phyloP scores from a whole-genome alignment of 2,113 vertebrate genomes.

The Panthera tigris region DNA sequence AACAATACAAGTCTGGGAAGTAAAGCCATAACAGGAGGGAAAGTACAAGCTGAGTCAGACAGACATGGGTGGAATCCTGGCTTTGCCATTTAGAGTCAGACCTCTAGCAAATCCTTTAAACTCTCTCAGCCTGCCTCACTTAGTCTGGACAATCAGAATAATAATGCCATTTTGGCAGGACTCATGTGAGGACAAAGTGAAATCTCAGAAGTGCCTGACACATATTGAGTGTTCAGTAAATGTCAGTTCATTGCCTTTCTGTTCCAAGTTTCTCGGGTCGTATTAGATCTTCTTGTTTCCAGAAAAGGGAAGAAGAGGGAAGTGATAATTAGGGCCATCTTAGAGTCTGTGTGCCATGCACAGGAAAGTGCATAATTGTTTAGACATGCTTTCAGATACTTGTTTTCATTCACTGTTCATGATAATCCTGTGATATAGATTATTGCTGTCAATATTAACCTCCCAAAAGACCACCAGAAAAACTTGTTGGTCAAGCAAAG shows the following conservation, averaged over 20 bases:
- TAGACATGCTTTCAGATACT: neutral
- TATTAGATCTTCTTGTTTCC: neutral
- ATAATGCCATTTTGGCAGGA: neutral
- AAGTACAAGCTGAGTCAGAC: constrained; percentile 19
- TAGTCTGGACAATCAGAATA: neutral
- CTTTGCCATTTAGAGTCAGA: neutral
- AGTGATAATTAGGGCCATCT: neutral
- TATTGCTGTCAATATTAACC: neutral
- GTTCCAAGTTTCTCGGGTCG: neutral
- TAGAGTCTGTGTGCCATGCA: neutral
- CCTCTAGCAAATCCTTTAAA: neutral
- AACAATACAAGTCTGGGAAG: neutral
- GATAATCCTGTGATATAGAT: neutral
- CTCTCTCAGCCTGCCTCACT: neutral
- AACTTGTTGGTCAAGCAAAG: neutral
- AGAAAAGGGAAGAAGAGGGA: neutral
- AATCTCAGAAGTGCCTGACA: neutral
- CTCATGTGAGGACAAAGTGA: neutral
- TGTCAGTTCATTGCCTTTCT: neutral
- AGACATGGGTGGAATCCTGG: neutral
- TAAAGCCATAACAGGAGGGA: neutral
- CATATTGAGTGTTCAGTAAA: neutral
- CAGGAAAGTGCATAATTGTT: neutral
- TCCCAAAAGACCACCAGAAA: neutral
- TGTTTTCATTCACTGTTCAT: neutral